phyloP scores from a whole-genome alignment of 2,888 invertebrate genomes.

The Chloroclysta siterata region DNA sequence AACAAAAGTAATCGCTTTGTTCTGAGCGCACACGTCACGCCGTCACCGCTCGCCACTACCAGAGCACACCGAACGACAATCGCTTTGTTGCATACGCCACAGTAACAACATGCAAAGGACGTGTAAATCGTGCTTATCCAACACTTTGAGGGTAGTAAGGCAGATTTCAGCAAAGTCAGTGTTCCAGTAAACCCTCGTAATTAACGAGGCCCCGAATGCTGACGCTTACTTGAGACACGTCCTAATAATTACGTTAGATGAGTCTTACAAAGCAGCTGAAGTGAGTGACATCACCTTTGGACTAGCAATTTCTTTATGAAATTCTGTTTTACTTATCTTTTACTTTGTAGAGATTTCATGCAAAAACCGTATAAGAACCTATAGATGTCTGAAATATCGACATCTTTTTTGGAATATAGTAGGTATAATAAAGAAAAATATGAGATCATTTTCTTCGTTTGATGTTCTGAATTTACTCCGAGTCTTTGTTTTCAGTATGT shows the following conservation, averaged over 20 bases:
- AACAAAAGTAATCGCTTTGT: too few species aligned
- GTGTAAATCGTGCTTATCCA: conserved; percentile 34
- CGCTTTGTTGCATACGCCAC: not conserved
- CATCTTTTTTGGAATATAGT: too few species aligned
- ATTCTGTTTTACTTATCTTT: not conserved
- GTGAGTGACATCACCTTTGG: conserved; percentile 11
- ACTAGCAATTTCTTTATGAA: not conserved
- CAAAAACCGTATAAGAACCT: not conserved
- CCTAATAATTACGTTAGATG: conserved; percentile 40
- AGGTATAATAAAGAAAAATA: too few species aligned
- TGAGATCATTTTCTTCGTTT: too few species aligned
- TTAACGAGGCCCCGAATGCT: conserved; percentile 42
- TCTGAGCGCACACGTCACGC: too few species aligned
- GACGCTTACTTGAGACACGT: conserved; percentile 36
- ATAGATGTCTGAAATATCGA: not conserved
- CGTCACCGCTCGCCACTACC: too few species aligned
- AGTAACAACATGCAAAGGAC: conserved; percentile 5
- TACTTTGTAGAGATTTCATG: not conserved
- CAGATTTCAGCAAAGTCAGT: conserved; percentile 32
- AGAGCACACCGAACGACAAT: too few species aligned
- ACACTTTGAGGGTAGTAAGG: conserved; percentile 24
- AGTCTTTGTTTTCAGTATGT: too few species aligned
- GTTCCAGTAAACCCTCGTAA: conserved; percentile 33
- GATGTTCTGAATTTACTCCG: too few species aligned
- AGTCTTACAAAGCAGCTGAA: conserved; percentile 30